Evolutionary conservation across 2,113 vertebrate genomes (phyloP).

Genomic region (Sterrhoptilus dennistouni): DNA sequence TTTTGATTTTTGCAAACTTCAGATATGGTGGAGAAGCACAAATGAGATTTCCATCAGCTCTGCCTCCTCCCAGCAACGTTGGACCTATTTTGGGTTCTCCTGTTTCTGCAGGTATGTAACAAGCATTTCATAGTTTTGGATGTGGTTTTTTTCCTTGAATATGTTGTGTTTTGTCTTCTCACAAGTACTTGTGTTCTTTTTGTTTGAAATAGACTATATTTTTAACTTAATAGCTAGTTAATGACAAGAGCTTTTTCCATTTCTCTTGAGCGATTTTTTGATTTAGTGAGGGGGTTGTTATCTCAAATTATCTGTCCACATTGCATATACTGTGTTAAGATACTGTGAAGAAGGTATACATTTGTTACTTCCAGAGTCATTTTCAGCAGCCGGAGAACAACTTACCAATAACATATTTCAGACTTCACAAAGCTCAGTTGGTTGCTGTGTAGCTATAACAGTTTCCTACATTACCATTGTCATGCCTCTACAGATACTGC

Average conservation of each 20-base stretch:
- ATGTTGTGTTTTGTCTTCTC: not conserved
- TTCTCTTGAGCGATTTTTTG: not conserved
- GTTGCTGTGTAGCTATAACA: not conserved
- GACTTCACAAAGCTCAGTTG: not conserved
- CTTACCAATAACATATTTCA: not conserved
- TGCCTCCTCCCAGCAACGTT: constrained; percentile 82
- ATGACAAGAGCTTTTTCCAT: not conserved
- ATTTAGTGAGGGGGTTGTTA: not conserved
- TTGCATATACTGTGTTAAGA: not conserved
- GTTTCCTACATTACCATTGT: not conserved
- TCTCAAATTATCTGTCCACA: not conserved
- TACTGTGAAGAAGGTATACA: not conserved
- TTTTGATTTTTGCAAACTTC: not conserved
- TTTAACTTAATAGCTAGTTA: not conserved
- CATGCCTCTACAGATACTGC: not conserved
- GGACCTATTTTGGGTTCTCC: constrained; percentile 86
- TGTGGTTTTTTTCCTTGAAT: not conserved
- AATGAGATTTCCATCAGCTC: constrained; percentile 88
- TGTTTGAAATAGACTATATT: not conserved
- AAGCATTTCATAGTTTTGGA: not conserved
- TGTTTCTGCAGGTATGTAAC: constrained; percentile 73
- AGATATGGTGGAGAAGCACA: constrained; percentile 97
- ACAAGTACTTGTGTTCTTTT: not conserved
- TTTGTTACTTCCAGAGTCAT: not conserved
- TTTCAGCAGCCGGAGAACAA: not conserved